Evolutionary conservation across 1,140 invertebrate species (phyloP).

Genomic region (Oreohelix idahoensis): DNA sequence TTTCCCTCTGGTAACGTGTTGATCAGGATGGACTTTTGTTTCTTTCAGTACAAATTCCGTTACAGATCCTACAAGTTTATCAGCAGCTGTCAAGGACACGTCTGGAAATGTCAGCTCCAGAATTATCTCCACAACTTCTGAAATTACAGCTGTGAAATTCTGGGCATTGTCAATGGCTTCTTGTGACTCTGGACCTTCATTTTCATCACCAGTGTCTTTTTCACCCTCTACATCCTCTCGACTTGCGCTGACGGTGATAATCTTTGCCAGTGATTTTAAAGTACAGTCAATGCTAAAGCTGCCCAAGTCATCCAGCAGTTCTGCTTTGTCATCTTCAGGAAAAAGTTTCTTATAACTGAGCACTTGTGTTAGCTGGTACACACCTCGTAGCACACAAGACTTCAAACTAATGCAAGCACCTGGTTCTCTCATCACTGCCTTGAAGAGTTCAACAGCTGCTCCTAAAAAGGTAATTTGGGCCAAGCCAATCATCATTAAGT

Average conservation of each 20-base stretch:
- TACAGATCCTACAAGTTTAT: not conserved
- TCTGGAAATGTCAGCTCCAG: not conserved
- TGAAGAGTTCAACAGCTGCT: not conserved
- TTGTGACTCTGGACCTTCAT: not conserved
- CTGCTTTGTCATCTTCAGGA: not conserved
- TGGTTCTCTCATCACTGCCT: not conserved
- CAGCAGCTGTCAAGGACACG: not conserved
- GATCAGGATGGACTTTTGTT: not conserved
- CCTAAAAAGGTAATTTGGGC: not conserved
- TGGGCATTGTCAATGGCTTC: not conserved
- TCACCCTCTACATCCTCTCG: not conserved
- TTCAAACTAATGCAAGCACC: not conserved
- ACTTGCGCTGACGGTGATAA: not conserved
- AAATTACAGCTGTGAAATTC: not conserved
- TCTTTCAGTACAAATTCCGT: not conserved
- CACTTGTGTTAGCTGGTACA: not conserved
- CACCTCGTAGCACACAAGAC: not conserved
- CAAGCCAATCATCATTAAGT: constrained; percentile 11
- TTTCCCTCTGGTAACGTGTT: not conserved
- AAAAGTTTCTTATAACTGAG: not conserved
- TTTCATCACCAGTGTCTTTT: not conserved
- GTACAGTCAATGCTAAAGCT: not conserved
- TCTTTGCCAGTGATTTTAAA: not conserved
- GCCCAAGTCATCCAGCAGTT: not conserved
- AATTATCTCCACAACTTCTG: not conserved